A percentile compares a stretch with the other conserved stretches of the same genome.
These are phyloP conservation scores for Disparrhopalites patrizii DNA, from an alignment of 2,888 invertebrate species.

Conservation along the genomic window DNA sequence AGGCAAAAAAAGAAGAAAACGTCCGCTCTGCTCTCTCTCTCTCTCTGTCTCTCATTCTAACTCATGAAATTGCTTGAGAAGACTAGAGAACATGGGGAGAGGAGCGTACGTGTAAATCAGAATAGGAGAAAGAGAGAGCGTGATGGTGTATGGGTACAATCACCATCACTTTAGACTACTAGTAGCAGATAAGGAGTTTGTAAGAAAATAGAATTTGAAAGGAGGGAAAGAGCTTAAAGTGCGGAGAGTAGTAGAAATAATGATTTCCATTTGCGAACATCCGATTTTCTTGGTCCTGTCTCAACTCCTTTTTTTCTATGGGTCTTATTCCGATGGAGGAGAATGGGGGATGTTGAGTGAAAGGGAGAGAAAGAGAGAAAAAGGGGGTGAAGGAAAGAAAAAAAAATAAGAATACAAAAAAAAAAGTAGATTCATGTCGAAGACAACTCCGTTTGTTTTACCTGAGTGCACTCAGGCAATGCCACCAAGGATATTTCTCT, in stretches of 20 bases:
- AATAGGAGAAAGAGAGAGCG: too few species aligned
- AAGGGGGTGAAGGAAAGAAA: too few species aligned
- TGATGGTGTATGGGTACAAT: too few species aligned
- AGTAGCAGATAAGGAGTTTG: too few species aligned
- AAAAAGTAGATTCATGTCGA: too few species aligned
- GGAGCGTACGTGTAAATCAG: not conserved
- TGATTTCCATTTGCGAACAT: constrained; percentile 10
- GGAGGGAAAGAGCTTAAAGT: not conserved
- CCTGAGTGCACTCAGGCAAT: too few species aligned
- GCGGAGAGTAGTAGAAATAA: constrained; percentile 18
- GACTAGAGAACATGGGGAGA: not conserved
- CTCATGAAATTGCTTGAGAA: not conserved
- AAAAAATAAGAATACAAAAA: too few species aligned
- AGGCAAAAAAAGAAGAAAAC: not conserved
- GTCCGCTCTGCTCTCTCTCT: not conserved
- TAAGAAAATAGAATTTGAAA: not conserved
- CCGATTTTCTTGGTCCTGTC: not conserved
- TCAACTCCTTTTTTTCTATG: not conserved
- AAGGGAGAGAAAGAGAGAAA: not conserved
- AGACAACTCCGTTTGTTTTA: too few species aligned
- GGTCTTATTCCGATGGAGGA: too few species aligned
- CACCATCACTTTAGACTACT: too few species aligned
- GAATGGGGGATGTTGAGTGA: too few species aligned
- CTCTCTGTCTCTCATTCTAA: not conserved
- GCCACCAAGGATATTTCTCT: too few species aligned